Evolutionary conservation across 2,888 invertebrate genomes (phyloP).

Genomic region (Drosophila cyrtoloma): DNA sequence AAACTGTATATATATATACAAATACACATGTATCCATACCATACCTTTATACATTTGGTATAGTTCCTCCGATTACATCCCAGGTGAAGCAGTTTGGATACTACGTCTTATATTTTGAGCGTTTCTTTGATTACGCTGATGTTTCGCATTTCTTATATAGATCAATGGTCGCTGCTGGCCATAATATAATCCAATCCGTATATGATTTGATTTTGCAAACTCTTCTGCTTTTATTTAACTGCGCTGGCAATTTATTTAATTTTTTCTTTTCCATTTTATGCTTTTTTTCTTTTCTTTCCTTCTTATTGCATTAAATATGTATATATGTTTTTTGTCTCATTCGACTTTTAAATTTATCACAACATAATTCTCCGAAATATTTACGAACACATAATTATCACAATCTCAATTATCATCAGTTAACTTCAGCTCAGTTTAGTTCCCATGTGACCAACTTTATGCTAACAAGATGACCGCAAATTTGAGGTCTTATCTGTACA

Average conservation of each 20-base stretch:
- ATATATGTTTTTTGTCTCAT: neutral
- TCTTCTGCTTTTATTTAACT: slow-evolving; percentile 31
- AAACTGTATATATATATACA: neutral
- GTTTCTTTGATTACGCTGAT: slow-evolving; percentile 68
- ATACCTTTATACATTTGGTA: neutral
- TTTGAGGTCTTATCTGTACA: slow-evolving; percentile 61
- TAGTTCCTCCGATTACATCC: slow-evolving; percentile 35
- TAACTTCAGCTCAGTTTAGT: slow-evolving; percentile 31
- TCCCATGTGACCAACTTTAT: slow-evolving; percentile 44
- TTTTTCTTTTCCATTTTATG: neutral
- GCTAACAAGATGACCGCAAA: slow-evolving; percentile 73
- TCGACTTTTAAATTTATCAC: slow-evolving; percentile 7
- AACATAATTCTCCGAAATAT: slow-evolving; percentile 47
- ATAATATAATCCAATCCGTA: slow-evolving; percentile 14
- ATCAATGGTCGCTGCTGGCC: slow-evolving; percentile 55
- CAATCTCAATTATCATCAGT: slow-evolving; percentile 38
- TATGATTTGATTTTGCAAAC: slow-evolving; percentile 44
- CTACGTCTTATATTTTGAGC: slow-evolving; percentile 44
- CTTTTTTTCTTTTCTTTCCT: neutral
- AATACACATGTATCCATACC: neutral
- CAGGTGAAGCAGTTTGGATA: slow-evolving; percentile 4
- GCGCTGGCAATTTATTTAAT: slow-evolving; percentile 26
- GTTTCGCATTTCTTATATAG: slow-evolving; percentile 67
- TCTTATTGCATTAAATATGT: neutral
- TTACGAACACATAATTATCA: slow-evolving; percentile 28